Percentiles rank a stretch among this genome's conserved stretches.
Evolutionary conservation across 2,797 vertebrate species (phyloP).

Genomic region (Halcyon smyrnensis): DNA sequence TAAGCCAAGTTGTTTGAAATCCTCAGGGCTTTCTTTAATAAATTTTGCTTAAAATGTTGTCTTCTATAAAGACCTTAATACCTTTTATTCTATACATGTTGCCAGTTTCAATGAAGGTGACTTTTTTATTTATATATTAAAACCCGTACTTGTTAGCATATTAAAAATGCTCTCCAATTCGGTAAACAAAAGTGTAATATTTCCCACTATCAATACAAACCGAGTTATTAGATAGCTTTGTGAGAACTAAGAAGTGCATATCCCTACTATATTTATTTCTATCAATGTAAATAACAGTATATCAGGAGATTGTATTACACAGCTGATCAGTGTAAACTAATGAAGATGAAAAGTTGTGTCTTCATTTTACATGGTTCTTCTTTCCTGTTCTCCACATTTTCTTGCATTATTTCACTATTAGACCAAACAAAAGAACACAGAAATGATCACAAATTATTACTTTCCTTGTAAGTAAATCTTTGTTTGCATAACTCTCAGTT

Average conservation of each 20-base stretch:
- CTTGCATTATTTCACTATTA: background rate
- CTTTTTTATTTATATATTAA: background rate
- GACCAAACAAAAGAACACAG: background rate
- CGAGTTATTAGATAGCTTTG: background rate
- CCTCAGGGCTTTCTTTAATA: background rate
- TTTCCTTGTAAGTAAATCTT: background rate
- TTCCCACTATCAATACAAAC: background rate
- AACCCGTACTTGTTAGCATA: fast-evolving
- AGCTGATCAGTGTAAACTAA: background rate
- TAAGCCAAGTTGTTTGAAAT: background rate
- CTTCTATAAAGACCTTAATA: background rate
- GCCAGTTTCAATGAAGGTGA: background rate
- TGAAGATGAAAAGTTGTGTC: background rate
- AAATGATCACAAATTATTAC: background rate
- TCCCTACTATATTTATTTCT: background rate
- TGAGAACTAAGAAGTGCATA: background rate
- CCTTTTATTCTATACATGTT: background rate
- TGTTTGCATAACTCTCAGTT: background rate
- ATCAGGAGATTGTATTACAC: background rate
- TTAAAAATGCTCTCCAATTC: background rate
- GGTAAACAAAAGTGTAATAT: background rate
- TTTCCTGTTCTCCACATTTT: background rate
- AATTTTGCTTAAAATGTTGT: background rate
- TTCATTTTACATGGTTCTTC: background rate
- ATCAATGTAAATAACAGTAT: background rate